Evolutionary conservation across 2,797 vertebrate genomes (phyloP).

Genomic region (Sebastes vulpes): DNA sequence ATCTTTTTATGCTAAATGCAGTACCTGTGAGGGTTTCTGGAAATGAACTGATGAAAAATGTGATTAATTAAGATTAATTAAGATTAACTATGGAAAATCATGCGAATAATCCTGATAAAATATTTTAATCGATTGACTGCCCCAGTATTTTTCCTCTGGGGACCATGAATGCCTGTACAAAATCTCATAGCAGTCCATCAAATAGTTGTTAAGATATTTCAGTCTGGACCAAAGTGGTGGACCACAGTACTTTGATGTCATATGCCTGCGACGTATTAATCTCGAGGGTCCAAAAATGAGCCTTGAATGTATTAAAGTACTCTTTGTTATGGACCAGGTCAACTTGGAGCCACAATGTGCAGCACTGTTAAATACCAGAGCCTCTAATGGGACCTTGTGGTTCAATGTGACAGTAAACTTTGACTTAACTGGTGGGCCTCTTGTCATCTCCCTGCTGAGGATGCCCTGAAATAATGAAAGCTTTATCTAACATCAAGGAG

Average conservation of each 20-base stretch:
- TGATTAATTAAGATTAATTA: too few species aligned
- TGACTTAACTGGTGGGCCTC: slow-evolving; percentile 11
- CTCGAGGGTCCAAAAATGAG: not conserved
- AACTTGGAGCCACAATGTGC: not conserved
- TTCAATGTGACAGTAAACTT: slow-evolving; percentile 13
- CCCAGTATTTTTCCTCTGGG: not conserved
- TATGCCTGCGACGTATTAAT: not conserved
- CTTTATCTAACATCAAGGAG: slow-evolving; percentile 62
- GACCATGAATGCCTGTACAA: not conserved
- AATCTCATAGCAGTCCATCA: not conserved
- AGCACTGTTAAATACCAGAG: not conserved
- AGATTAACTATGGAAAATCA: too few species aligned
- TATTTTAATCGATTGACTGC: too few species aligned
- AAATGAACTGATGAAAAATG: too few species aligned
- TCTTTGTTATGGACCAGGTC: not conserved
- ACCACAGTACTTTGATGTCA: not conserved
- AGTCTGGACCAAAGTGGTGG: not conserved
- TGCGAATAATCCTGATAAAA: too few species aligned
- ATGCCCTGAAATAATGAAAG: slow-evolving; percentile 55
- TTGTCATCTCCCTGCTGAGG: slow-evolving; percentile 28
- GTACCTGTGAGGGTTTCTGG: too few species aligned
- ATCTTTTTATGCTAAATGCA: too few species aligned
- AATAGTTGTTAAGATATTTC: not conserved
- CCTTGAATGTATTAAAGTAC: not conserved
- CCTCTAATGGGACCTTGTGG: slow-evolving; percentile 2